Evolutionary conservation across 2,113 vertebrate genomes (phyloP).

Genomic region (Microcebus griseorufus): DNA sequence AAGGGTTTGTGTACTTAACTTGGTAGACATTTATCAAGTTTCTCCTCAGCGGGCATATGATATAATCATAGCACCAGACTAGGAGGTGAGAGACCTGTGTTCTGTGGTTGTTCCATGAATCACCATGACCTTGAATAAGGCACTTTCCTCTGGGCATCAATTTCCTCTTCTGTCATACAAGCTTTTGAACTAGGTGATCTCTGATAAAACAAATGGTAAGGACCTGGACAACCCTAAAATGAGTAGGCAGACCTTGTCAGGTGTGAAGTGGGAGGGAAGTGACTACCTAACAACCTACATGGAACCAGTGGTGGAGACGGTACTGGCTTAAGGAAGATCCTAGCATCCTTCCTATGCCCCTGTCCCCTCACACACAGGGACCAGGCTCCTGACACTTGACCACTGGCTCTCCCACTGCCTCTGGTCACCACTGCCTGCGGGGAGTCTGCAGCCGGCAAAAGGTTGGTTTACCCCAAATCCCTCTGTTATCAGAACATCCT

Average conservation of each 20-base stretch:
- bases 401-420: rapidly evolving
- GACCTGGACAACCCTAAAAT: background rate
- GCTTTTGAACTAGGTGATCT: background rate
- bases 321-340: background rate
- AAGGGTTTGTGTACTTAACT: background rate
- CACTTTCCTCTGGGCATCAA: background rate
- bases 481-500: background rate
- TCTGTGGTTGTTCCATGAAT: background rate
- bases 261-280: background rate
- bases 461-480: background rate
- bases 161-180: background rate
- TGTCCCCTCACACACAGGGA: too few relatives aligned
- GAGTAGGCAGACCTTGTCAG: background rate
- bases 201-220: background rate
- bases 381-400: too few relatives aligned
- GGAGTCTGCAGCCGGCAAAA: background rate
- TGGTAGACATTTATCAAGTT: background rate
- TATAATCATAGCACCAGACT: background rate
- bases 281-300: too few relatives aligned
- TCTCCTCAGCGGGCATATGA: background rate
- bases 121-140: background rate
- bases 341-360: too few relatives aligned
- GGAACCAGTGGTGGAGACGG: background rate
- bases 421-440: background rate
- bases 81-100: background rate